Percentiles rank a stretch among this genome's conserved stretches.
Evolutionary conservation across 2,888 invertebrate genomes (phyloP).

Genomic region (Monoplex corrugatus): DNA sequence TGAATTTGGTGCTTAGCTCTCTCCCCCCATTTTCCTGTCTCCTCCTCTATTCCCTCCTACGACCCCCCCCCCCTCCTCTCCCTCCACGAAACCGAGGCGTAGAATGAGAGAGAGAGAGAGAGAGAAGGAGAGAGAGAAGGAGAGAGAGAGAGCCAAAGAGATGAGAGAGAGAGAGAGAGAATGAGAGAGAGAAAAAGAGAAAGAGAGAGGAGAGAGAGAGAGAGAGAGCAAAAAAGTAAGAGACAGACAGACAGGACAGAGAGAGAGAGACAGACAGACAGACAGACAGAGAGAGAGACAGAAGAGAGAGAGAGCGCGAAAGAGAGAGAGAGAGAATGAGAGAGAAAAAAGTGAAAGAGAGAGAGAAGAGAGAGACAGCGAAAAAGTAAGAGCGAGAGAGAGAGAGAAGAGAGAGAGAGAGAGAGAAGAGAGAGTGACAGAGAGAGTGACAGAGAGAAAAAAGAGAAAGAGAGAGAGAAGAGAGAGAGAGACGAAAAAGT

Average conservation of each 20-base stretch:
- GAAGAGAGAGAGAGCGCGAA: background rate
- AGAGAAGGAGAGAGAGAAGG: background rate
- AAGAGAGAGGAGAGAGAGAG: background rate
- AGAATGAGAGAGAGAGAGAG: background rate
- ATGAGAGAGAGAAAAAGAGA: background rate
- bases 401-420: background rate
- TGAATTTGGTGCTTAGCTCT: constrained; percentile 44
- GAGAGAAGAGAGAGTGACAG: background rate
- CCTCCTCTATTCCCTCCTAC: too few species aligned
- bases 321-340: too few species aligned
- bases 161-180: background rate
- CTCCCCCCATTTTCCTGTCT: too few species aligned
- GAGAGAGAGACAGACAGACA: background rate
- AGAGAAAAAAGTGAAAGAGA: too few species aligned
- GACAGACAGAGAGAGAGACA: background rate
- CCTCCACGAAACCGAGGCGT: too few species aligned
- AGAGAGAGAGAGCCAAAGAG: background rate
- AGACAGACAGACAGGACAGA: background rate
- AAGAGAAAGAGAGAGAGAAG: too few species aligned
- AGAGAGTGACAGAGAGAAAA: background rate
- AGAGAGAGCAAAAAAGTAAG: background rate
- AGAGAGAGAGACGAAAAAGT: too few species aligned
- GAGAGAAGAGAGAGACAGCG: too few species aligned
- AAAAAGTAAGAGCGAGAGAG: background rate
- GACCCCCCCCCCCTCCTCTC: too few species aligned